Base-by-base conservation (phyloP, 2,888 invertebrate genomes). In the Entomobrya proxima region DNA sequence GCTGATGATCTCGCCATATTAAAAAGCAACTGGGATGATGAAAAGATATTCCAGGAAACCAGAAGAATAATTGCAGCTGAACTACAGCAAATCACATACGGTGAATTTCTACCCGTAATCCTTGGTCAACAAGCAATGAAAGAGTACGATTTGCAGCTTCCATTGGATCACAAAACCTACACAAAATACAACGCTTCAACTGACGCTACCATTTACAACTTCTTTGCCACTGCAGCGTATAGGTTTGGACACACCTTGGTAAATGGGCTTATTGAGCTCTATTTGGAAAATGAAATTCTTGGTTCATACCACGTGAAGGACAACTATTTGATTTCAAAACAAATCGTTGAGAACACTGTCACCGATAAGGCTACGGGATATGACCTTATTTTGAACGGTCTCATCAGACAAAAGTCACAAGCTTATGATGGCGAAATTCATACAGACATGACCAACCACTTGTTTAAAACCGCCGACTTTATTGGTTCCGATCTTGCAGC, bases 381-480 rank as follows among this genome's bases (percentile, higher is more conserved):
- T 58, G 88, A 90, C 32, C 77, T 81, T 21, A 89, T 90, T 72
- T 64, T 91, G n/a, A 86, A 90, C 21, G 91, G 91, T 30, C 80
- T 91, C 6, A 89, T 90, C 21, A 82, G 86, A 6, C 91, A 91
- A 87, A 88, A 88, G 6, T 75, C 90, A 11, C 91, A 91, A 87
- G 88, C 89, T 24, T 90, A 90, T 72, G 91, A 91, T 88, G 89
- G 90, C 2, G 90, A 91, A 78, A 87, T 91, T 0, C 89, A 90
- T 0, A 76, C 86, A 18, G 91, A 91, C 64, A 88, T 91, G 75
- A 91, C 90, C 5, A 91, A 90, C 44, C 75, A 80, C 44, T 61
- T 89, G 87, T 91, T 90, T 61, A 84, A 55, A 35, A 75, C 52
- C 1, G 55, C 15, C 2, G 9, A 21, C 74, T 27, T 24, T 15